Evolutionary conservation across 1,140 invertebrate genomes (phyloP).

Genomic region (Drosophila grimshawi): DNA sequence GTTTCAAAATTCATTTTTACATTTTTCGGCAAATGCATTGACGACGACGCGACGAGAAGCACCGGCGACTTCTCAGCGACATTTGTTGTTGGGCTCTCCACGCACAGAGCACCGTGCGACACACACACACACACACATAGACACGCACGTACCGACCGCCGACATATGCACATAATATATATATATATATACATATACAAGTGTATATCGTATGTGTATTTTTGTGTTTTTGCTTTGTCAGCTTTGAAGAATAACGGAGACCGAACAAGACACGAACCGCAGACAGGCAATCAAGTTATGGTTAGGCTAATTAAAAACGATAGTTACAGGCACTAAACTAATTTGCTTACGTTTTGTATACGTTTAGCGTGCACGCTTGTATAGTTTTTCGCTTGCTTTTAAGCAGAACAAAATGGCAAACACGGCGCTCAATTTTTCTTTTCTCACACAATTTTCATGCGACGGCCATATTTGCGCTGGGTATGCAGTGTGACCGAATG

Average conservation of each 20-base stretch:
- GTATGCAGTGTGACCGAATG: slow-evolving; percentile 17
- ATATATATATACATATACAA: slow-evolving; percentile 27
- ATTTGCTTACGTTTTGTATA: slow-evolving; percentile 75
- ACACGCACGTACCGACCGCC: slow-evolving; percentile 38
- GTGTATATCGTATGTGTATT: background rate
- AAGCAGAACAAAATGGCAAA: slow-evolving; percentile 45
- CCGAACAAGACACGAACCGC: slow-evolving; percentile 46
- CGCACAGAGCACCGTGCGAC: slow-evolving; percentile 15
- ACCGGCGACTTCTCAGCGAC: slow-evolving; percentile 17
- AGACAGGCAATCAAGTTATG: slow-evolving; percentile 33
- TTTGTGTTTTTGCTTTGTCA: slow-evolving; percentile 67
- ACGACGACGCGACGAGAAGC: background rate
- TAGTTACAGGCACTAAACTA: slow-evolving; percentile 71
- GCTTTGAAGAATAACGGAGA: slow-evolving; percentile 44
- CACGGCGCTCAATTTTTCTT: slow-evolving; percentile 59
- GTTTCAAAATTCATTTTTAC: slow-evolving; percentile 35
- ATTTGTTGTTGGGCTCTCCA: slow-evolving; percentile 33
- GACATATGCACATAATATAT: background rate
- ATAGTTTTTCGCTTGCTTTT: slow-evolving; percentile 42
- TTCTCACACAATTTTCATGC: slow-evolving; percentile 54
- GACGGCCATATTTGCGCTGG: slow-evolving; percentile 65
- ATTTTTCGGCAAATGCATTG: slow-evolving; percentile 24
- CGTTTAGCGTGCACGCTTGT: slow-evolving; percentile 68
- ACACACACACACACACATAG: slow-evolving; percentile 38
- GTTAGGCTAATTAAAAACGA: slow-evolving; percentile 60